Evolutionary conservation across 1,140 invertebrate genomes (phyloP).

Genomic region (Probaryconus sp.): DNA sequence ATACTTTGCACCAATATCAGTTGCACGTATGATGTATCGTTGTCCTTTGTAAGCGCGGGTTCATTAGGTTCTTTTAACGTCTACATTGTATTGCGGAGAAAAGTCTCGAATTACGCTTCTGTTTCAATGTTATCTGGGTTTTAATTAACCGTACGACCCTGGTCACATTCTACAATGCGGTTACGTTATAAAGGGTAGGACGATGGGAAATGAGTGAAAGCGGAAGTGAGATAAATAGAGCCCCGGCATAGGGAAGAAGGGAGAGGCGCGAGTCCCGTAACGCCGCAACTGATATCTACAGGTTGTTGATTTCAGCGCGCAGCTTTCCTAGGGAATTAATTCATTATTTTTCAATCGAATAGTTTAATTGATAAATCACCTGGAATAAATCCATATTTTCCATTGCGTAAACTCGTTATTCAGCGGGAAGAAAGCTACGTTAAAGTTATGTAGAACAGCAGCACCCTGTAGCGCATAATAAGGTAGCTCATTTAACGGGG

Average conservation of each 20-base stretch:
- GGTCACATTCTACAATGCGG: conserved; percentile 51
- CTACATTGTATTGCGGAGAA: conserved; percentile 7
- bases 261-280: conserved; percentile 12
- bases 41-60: conserved; percentile 17
- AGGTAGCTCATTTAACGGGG: conserved; percentile 18
- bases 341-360: conserved; percentile 66
- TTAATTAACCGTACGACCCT: conserved; percentile 50
- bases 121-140: conserved; percentile 45
- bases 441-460: conserved; percentile 1
- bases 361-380: conserved; percentile 62
- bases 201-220: conserved; percentile 24
- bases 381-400: conserved; percentile 63
- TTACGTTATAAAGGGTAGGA: conserved; percentile 21
- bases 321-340: conserved; percentile 62
- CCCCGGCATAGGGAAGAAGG: not conserved
- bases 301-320: conserved; percentile 67
- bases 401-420: conserved; percentile 64
- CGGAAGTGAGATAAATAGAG: conserved; percentile 16
- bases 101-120: conserved; percentile 38
- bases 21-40: conserved; percentile 7
- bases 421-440: conserved; percentile 1
- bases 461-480: conserved; percentile 25
- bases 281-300: conserved; percentile 65
- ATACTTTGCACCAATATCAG: conserved; percentile 3
- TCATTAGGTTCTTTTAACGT: conserved; percentile 7